Evolutionary conservation across 2,888 invertebrate species (phyloP), one percentile per base, ranked within the genome.

Genomic region (Griposia aprilina): DNA sequence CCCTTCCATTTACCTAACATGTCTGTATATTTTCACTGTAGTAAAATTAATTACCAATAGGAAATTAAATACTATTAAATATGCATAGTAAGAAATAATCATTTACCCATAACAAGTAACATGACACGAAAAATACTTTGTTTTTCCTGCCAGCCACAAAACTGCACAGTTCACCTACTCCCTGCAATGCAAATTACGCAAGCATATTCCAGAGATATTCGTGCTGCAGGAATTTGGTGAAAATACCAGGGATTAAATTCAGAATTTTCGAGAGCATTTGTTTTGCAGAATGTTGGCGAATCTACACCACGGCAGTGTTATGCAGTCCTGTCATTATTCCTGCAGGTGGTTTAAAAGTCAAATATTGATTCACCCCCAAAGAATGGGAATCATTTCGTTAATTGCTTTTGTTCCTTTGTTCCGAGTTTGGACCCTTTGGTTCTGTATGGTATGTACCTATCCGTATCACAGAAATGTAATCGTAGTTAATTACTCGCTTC

Each of bases 401-500:
- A 79, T 80, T 66, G 70, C 60, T 69, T 83, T 81, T 59, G 20
- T 78, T 67, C 78, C 36, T 66, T 83, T 73, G 65, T 67, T 79
- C 68, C 48, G 23, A 23, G 57, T 59, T 36, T 72, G 26, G 57
- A 70, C 52, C 63, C 52, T 69, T 69, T 23, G 20, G 26, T 76
- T 41, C 41, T 41, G n/a, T 41, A 55, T 50, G 15, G 17, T 36
- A 50, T n/a, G 75, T 41, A n/a, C n/a, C n/a, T n/a, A 23, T 69
- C 41, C 10, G 59, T 30, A 23, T 70, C 55, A 76, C 17, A 59
- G 68, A 68, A 50, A 52, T 77, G 48, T 76, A 77, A 60, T 70
- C 55, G 55, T 15, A 66, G 69, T 83, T 70, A 77, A 81, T 83
- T 62, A 82, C n/a, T 66, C 74, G 75, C 65, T 66, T 81, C 75